Evolutionary conservation across 2,888 invertebrate species (phyloP).

Genomic region (Dryomyza anilis): DNA sequence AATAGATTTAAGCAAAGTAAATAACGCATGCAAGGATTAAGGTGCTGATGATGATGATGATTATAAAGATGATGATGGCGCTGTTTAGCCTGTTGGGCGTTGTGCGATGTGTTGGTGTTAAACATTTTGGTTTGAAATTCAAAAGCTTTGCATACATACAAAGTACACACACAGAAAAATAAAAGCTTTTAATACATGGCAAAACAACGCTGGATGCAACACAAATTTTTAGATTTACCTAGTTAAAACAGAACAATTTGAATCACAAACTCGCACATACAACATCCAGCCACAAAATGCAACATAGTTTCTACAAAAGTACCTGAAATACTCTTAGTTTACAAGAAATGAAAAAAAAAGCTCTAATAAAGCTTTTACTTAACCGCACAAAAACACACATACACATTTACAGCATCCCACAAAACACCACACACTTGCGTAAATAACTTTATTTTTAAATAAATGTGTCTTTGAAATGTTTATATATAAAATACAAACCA

Average conservation of each 20-base stretch:
- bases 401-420: not conserved
- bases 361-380: not conserved
- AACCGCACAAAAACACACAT: not conserved
- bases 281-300: not conserved
- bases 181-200: not conserved
- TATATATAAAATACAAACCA: conserved; percentile 4
- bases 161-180: conserved; percentile 3
- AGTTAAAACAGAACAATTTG: no score
- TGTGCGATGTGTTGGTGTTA: no score
- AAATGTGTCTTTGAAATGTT: not conserved
- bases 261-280: not conserved
- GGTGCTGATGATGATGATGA: no score
- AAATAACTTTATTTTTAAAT: not conserved
- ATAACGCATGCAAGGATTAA: no score
- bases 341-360: not conserved
- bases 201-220: not conserved
- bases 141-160: no score
- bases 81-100: no score
- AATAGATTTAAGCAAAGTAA: no score
- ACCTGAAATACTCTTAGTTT: conserved; percentile 24
- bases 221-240: no score
- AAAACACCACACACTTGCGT: not conserved
- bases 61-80: no score
- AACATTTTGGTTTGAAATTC: no score
- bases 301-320: conserved; percentile 30